Conservation (phyloP, 2,888 invertebrate species). For the Cryptus armator region DNA sequence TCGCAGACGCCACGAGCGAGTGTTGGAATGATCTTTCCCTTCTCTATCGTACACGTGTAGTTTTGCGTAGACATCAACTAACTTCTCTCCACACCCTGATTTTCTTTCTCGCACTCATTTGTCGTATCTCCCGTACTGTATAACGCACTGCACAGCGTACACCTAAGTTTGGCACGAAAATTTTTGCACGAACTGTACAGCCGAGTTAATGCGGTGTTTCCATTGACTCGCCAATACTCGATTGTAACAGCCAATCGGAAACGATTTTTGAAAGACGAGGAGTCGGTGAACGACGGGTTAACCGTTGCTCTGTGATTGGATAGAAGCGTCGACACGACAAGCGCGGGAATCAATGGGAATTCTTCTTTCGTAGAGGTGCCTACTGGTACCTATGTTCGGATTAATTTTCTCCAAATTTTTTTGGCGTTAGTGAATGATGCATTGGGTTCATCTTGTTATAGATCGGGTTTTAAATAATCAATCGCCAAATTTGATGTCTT, state of each 20-base stretch:
- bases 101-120: conserved; percentile 59
- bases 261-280: background rate
- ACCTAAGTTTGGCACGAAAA: background rate
- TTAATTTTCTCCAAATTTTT: too few relatives aligned
- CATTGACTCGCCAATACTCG: background rate
- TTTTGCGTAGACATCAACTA: conserved; percentile 3
- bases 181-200: background rate
- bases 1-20: background rate
- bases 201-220: background rate
- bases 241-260: background rate
- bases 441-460: too few relatives aligned
- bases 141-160: background rate
- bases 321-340: background rate
- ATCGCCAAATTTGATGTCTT: too few relatives aligned
- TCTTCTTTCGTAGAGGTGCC: background rate
- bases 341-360: background rate
- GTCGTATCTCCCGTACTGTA: conserved; percentile 22
- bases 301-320: background rate
- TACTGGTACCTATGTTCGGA: too few relatives aligned
- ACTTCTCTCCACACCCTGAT: conserved; percentile 55
- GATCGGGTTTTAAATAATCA: too few relatives aligned
- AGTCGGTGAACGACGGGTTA: background rate
- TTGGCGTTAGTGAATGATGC: too few relatives aligned
- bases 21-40: background rate
- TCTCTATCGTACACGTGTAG: background rate